Conservation (phyloP, 2,888 invertebrate species). For the Harpalus rubripes region DNA sequence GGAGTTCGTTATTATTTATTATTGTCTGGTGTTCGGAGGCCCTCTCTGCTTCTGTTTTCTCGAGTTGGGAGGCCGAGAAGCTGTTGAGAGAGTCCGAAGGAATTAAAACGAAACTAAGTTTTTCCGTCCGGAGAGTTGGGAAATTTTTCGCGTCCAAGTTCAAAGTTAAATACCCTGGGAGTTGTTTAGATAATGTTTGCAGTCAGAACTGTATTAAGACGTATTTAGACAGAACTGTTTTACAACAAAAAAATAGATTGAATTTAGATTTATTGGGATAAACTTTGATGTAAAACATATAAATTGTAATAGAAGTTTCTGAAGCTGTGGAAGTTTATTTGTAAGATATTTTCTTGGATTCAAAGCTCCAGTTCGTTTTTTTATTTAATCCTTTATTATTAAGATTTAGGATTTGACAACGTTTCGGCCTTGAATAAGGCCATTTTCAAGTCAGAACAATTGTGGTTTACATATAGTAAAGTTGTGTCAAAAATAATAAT, state of each 20-base stretch:
- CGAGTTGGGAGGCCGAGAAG: neutral
- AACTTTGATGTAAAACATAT: no score
- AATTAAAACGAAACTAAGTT: conserved; percentile 45
- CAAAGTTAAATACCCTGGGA: conserved; percentile 51
- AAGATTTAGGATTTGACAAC: no score
- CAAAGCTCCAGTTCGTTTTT: no score
- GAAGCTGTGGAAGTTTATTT: no score
- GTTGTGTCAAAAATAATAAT: no score
- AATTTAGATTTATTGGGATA: no score
- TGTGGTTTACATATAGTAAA: no score
- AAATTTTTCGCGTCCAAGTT: conserved; percentile 53
- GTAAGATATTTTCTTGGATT: no score
- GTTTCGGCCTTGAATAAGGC: no score
- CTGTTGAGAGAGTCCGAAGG: conserved; percentile 17
- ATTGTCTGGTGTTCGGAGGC: neutral
- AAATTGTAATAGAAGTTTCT: no score
- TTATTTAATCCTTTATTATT: no score
- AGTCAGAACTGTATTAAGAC: conserved; percentile 17
- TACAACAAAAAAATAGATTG: neutral
- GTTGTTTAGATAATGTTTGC: conserved; percentile 36
- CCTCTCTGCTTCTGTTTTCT: neutral
- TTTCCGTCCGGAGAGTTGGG: conserved; percentile 19
- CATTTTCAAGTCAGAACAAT: no score
- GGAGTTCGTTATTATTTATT: conserved; percentile 44
- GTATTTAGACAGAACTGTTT: neutral